Evolutionary conservation across 2,113 vertebrate species (phyloP).

Genomic region (Pedetes capensis): DNA sequence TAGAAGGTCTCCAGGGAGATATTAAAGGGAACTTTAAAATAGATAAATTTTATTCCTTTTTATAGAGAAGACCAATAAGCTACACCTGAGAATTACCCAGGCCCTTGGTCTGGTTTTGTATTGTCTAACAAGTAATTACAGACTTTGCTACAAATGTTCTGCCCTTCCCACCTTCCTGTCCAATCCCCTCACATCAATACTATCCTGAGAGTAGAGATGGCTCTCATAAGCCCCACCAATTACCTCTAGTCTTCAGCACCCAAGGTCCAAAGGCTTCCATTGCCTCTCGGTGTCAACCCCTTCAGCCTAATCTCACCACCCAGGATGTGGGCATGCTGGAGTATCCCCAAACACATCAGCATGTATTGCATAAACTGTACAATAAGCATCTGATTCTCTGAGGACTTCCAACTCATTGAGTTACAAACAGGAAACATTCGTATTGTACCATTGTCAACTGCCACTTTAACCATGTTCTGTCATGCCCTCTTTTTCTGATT

Average conservation of each 20-base stretch:
- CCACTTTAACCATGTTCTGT: neutral
- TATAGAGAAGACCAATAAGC: neutral
- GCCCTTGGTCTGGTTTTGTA: rapidly evolving
- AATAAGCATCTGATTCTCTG: neutral
- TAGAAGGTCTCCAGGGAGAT: neutral
- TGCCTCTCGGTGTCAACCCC: neutral
- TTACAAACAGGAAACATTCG: neutral
- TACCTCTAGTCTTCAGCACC: neutral
- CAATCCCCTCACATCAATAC: no score
- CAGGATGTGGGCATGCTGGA: neutral
- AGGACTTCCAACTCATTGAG: neutral
- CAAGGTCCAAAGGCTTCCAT: neutral
- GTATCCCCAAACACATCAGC: rapidly evolving
- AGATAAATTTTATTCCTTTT: neutral
- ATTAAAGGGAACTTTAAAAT: neutral
- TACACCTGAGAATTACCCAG: neutral
- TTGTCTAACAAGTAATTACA: neutral
- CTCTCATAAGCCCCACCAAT: neutral
- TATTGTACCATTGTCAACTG: neutral
- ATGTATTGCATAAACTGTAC: neutral
- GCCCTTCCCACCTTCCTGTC: rapidly evolving
- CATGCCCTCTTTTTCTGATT: neutral
- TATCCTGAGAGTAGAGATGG: neutral
- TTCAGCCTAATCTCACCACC: neutral
- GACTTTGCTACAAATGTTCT: neutral